These are phyloP conservation scores for Lasiurus cinereus DNA, from an alignment of 2,113 vertebrate species.

Conservation along the genomic window DNA sequence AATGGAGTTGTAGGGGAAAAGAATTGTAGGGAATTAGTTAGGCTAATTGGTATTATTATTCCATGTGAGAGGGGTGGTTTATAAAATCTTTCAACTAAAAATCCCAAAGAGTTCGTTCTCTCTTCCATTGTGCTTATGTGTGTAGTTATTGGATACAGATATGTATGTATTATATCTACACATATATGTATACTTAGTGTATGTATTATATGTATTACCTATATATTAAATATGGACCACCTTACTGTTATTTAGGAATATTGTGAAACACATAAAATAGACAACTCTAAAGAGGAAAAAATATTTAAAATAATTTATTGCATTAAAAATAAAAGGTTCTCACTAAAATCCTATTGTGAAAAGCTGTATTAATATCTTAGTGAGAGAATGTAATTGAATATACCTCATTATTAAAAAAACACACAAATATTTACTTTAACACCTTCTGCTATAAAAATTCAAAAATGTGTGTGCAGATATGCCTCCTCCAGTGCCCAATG, in stretches of 20 bases:
- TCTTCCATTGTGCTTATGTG: neutral
- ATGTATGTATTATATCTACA: neutral
- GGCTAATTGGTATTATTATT: neutral
- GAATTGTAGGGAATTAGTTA: neutral
- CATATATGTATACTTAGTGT: neutral
- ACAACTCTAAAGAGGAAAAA: neutral
- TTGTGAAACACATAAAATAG: neutral
- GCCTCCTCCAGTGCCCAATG: neutral
- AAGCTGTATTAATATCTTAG: constrained; percentile 32
- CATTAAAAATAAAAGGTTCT: neutral
- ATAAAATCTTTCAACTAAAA: neutral
- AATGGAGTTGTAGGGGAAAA: neutral
- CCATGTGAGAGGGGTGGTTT: neutral
- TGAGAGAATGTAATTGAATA: neutral
- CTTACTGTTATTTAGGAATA: neutral
- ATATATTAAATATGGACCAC: neutral
- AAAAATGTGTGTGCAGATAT: neutral
- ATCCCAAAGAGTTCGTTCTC: neutral
- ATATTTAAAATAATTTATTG: neutral
- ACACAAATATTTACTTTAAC: neutral
- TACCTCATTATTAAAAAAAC: neutral
- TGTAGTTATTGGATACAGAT: neutral
- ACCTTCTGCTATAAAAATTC: neutral
- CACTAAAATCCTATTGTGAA: neutral
- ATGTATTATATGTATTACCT: neutral